Percentiles rank a stretch among this genome's conserved stretches.
These are phyloP conservation scores for Hypercompe scribonia DNA, from an alignment of 2,888 invertebrate genomes.

Conservation along the genomic window DNA sequence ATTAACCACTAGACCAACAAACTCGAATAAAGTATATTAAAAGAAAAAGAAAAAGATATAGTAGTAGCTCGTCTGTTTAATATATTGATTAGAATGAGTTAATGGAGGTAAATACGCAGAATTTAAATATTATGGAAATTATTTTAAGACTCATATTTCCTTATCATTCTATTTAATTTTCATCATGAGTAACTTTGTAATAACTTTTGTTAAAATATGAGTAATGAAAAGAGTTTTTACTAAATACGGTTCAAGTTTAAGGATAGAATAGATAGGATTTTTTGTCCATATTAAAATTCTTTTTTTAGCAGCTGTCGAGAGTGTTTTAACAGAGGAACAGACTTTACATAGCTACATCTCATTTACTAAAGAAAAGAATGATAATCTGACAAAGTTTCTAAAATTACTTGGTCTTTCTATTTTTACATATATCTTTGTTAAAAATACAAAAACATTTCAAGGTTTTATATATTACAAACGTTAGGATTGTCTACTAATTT, in stretches of 20 bases:
- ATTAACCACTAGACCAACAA: too few relatives aligned
- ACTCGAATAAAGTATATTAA: too few relatives aligned
- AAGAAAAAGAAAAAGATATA: too few relatives aligned
- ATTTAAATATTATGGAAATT: too few relatives aligned
- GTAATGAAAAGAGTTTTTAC: background rate
- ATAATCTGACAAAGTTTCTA: background rate
- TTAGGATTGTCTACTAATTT: background rate
- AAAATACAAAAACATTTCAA: background rate
- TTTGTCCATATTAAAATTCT: background rate
- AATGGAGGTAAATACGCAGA: too few relatives aligned
- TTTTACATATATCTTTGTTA: background rate
- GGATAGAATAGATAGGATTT: background rate
- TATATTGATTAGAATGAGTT: too few relatives aligned
- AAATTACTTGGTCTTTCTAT: background rate
- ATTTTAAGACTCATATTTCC: too few relatives aligned
- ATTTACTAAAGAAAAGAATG: background rate
- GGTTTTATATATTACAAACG: background rate
- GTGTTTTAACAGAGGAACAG: background rate
- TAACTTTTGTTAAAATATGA: background rate
- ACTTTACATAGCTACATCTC: too few relatives aligned
- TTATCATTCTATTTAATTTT: background rate
- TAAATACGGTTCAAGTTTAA: background rate
- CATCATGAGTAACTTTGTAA: background rate
- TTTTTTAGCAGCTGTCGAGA: background rate
- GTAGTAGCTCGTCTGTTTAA: too few relatives aligned